phyloP scores from a whole-genome alignment of 1,140 invertebrate species.

The Zaprionus taronus region DNA sequence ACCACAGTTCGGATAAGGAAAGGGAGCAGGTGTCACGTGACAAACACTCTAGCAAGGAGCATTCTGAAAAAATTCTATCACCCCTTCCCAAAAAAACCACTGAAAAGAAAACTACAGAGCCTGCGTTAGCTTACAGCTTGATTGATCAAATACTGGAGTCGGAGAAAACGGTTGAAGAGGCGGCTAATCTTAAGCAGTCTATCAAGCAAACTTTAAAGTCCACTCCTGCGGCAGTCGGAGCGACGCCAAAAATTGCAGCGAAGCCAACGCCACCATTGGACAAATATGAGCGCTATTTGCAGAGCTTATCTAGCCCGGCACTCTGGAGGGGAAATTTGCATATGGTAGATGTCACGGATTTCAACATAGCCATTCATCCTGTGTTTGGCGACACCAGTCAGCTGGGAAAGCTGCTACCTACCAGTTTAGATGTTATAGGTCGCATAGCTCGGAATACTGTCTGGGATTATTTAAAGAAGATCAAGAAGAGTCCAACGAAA shows the following conservation, averaged over 20 bases:
- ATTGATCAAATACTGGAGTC: conserved; percentile 81
- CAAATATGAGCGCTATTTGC: conserved; percentile 57
- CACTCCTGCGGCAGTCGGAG: not conserved
- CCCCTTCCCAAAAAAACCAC: conserved; percentile 38
- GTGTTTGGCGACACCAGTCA: conserved; percentile 89
- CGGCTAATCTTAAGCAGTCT: conserved; percentile 68
- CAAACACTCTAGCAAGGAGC: conserved; percentile 41
- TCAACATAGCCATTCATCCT: conserved; percentile 91
- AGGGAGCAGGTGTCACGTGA: conserved; percentile 35
- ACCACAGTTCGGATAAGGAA: conserved; percentile 59
- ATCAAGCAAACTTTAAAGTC: conserved; percentile 32
- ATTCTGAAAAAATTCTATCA: conserved; percentile 10
- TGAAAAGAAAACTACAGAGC: conserved; percentile 50
- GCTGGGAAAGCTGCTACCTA: conserved; percentile 89
- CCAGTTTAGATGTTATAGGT: conserved; percentile 95
- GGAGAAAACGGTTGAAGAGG: conserved; percentile 72
- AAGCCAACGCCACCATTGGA: conserved; percentile 23
- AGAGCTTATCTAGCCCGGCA: conserved; percentile 75
- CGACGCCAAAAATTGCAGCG: conserved; percentile 5
- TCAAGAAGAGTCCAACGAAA: conserved; percentile 94
- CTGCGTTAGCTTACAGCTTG: conserved; percentile 57
- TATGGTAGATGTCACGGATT: conserved; percentile 96
- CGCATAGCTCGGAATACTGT: conserved; percentile 95
- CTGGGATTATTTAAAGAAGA: conserved; percentile 97
- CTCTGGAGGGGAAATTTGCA: conserved; percentile 95